Conservation (phyloP, 1,140 invertebrate genomes). For the Drosophila serrata region DNA sequence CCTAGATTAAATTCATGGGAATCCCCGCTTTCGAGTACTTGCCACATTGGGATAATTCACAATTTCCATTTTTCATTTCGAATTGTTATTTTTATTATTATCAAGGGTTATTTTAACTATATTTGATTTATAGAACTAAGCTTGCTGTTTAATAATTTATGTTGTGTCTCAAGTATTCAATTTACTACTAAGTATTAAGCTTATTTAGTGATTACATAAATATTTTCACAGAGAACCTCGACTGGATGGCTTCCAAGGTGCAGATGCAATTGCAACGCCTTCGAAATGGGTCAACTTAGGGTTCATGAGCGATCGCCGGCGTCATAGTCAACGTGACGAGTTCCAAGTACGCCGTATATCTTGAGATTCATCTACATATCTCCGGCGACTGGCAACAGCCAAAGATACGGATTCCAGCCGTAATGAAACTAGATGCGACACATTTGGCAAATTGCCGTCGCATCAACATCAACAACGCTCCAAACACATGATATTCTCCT, state of each 20-base stretch:
- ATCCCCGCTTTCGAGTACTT: background rate
- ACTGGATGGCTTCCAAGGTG: conserved; percentile 47
- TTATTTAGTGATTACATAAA: conserved; percentile 3
- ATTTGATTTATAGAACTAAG: background rate
- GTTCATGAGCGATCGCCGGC: conserved; percentile 49
- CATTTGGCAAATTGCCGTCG: conserved; percentile 75
- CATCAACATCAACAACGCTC: conserved; percentile 37
- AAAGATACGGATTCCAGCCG: conserved; percentile 25
- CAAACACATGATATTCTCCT: conserved; percentile 29
- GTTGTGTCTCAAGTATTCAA: background rate
- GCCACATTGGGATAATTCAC: conserved; percentile 11
- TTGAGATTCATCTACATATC: conserved; percentile 4
- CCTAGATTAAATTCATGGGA: background rate
- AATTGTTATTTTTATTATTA: too few relatives aligned
- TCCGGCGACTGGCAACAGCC: conserved; percentile 17
- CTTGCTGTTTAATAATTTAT: background rate
- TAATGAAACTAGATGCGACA: conserved; percentile 71
- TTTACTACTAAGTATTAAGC: background rate
- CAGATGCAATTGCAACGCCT: conserved; percentile 63
- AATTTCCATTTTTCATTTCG: conserved; percentile 17
- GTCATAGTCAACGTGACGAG: conserved; percentile 36
- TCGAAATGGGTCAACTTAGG: conserved; percentile 62
- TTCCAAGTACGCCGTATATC: conserved; percentile 31
- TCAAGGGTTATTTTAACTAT: background rate
- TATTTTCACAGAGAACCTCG: background rate